Evolutionary conservation across 2,113 vertebrate genomes (phyloP), one percentile per base, ranked within the genome.

Genomic region (Cricetomys ansorgei): DNA sequence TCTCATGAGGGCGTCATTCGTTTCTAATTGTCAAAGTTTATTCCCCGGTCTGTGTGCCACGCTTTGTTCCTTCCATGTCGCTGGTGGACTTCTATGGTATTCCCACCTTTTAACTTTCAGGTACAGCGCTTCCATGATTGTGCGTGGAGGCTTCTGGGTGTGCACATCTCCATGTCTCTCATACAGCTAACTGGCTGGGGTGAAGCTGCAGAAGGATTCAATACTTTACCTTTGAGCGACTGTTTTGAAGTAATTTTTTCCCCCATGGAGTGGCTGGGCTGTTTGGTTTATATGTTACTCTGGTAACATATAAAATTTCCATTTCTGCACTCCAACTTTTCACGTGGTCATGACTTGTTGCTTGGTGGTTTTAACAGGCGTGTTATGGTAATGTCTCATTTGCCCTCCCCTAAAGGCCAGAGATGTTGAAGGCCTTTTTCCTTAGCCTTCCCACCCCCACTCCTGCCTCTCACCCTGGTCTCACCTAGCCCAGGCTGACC

Each of bases 321-420:
- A n/a, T 25, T 67, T 76, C 11, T 40, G 70, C 12, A 65, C 62
- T 84, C 16, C n/a, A 79, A 53, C 69, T 70, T 70, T 94, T 77
- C n/a, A n/a, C 5, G 8, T 15, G 43, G 29, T 37, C 48, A 25
- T 64, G n/a, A 5, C 84, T 72, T 96, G 45, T 80, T n/a, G 34
- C 31, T 73, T 69, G 53, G 16, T 57, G 73, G 21, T 69, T 94
- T 45, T 70, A 64, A 62, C 77, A 64, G 6, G 37, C 27, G 21
- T 31, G 1, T 34, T 4, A 19, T 25, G 43, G 50, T 59, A 37
- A 50, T 53, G 77, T 21, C 62, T 69, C 75, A 77, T 64, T 64
- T 94, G n/a, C 10, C 23, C 92, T 89, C 84, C 48, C 59, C 72
- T 85, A 79, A 92, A 79, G 55, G 85, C 27, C 48, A 65, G n/a